phyloP scores from a whole-genome alignment of 2,888 invertebrate genomes.

The Eugnorisma glareosa region DNA sequence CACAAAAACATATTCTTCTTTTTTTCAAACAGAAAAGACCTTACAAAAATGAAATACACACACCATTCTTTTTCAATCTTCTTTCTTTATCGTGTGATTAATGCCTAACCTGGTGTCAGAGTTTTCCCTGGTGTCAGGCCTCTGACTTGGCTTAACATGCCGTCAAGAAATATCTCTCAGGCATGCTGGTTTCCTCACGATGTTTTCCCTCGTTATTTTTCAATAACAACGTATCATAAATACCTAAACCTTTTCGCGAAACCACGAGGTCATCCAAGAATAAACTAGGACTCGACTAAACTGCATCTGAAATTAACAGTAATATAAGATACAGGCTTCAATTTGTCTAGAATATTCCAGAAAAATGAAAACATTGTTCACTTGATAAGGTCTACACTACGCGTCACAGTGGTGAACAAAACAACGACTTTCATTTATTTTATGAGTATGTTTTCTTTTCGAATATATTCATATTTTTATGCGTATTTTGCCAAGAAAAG shows the following conservation, averaged over 20 bases:
- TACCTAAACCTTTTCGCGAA: background rate
- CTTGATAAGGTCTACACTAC: constrained; percentile 12
- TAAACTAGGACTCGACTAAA: constrained; percentile 15
- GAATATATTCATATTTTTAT: background rate
- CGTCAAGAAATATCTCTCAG: too few species aligned
- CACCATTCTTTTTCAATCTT: too few species aligned
- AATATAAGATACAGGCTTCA: too few species aligned
- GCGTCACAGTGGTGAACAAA: constrained; percentile 21
- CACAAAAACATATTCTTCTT: too few species aligned
- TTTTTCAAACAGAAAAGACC: too few species aligned
- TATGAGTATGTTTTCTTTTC: constrained; percentile 14
- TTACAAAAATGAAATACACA: too few species aligned
- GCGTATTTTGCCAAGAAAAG: background rate
- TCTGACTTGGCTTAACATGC: too few species aligned
- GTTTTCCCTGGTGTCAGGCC: too few species aligned
- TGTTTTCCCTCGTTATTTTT: too few species aligned
- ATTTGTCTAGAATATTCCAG: constrained; percentile 38
- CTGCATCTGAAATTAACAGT: constrained; percentile 50
- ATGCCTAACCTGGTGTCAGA: too few species aligned
- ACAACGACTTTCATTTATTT: constrained; percentile 12
- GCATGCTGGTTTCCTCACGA: too few species aligned
- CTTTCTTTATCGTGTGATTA: too few species aligned
- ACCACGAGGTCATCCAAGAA: constrained; percentile 9
- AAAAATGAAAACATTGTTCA: constrained; percentile 30
- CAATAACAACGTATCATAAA: background rate